Percentiles rank a stretch among this genome's conserved stretches.
These are phyloP conservation scores for Hydractinia symbiolongicarpus DNA, from an alignment of 30 jellyfish, hydroid and myxozoan species.

Conservation along the genomic window DNA sequence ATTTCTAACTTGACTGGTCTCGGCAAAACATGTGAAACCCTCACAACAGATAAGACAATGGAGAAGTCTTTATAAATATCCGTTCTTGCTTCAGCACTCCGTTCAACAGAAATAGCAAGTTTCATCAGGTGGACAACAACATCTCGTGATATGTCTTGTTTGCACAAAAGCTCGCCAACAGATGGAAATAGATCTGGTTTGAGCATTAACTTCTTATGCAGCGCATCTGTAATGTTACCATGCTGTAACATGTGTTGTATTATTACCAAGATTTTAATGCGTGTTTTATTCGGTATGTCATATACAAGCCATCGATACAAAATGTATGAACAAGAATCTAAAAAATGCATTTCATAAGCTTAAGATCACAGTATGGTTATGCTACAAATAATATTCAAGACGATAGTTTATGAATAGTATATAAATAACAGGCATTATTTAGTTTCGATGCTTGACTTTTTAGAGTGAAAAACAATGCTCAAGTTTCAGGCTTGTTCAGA, in stretches of 20 bases:
- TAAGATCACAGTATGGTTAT: no score
- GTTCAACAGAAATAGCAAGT: constrained; percentile 59
- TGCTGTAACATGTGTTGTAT: constrained; percentile 31
- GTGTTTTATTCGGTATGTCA: constrained; percentile 46
- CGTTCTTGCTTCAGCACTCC: constrained; percentile 34
- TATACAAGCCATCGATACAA: constrained; percentile 78
- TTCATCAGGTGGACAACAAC: constrained; percentile 47
- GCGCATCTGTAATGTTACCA: constrained; percentile 34
- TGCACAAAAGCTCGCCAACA: constrained; percentile 65
- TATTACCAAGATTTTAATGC: constrained; percentile 32
- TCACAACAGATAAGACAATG: constrained; percentile 40
- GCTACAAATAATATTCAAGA: no score
- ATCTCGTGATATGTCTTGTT: constrained; percentile 65
- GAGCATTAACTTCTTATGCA: constrained; percentile 44
- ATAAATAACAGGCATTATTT: no score
- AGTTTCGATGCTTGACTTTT: no score
- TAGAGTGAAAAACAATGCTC: no score
- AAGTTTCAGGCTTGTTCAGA: no score
- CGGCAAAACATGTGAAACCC: constrained; percentile 47
- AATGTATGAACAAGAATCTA: constrained; percentile 48
- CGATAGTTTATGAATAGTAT: no score
- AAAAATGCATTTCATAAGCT: not conserved
- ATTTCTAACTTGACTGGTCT: constrained; percentile 71
- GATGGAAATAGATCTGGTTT: constrained; percentile 57
- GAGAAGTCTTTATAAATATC: constrained; percentile 58